Conservation (phyloP, 2,888 invertebrate species). For the Dolomedes plantarius region DNA sequence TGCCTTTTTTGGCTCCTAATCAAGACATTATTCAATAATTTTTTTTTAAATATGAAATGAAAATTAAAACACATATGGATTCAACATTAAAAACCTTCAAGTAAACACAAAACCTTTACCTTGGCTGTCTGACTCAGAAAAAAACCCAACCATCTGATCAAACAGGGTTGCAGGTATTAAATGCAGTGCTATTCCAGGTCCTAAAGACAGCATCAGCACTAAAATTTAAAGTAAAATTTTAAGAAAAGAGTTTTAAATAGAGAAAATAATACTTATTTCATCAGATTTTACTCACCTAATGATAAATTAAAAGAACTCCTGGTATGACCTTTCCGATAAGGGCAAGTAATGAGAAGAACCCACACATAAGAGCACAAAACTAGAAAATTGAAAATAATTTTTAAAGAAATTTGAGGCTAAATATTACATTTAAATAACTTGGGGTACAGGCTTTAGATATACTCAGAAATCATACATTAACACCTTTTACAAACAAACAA, state of each 20-base stretch:
- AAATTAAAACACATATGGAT: too few species aligned
- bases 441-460: too few species aligned
- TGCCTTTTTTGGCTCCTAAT: too few species aligned
- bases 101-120: conserved; percentile 22
- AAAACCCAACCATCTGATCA: conserved; percentile 63
- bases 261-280: neutral
- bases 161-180: conserved; percentile 71
- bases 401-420: too few species aligned
- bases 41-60: too few species aligned
- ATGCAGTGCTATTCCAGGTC: conserved; percentile 75
- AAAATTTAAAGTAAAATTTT: neutral
- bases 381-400: too few species aligned
- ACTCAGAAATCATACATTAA: too few species aligned
- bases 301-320: conserved; percentile 76
- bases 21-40: too few species aligned
- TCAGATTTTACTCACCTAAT: conserved; percentile 75
- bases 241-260: conserved; percentile 72
- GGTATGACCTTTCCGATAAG: conserved; percentile 76
- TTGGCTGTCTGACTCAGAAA: conserved; percentile 52
- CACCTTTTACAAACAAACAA: too few species aligned
- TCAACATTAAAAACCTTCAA: too few species aligned
- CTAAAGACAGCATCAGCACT: conserved; percentile 76
- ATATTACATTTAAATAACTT: too few species aligned
- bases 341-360: conserved; percentile 74
- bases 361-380: conserved; percentile 76